These are phyloP conservation scores for Oscarella lobularis DNA, from an alignment of 37 sponge, comb jelly and placozoan species.

Conservation along the genomic window DNA sequence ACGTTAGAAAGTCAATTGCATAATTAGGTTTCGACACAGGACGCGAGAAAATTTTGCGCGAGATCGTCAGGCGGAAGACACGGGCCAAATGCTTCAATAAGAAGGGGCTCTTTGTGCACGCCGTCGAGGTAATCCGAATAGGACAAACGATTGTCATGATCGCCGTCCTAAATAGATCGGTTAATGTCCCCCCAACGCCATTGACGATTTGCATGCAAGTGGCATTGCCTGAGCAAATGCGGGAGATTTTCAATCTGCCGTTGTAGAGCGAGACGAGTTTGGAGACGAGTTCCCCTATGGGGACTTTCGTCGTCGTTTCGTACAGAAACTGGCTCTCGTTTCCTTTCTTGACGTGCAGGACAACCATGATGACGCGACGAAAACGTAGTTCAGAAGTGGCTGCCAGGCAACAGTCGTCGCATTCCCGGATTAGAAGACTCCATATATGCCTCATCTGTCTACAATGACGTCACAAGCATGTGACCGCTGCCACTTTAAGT, in stretches of 20 bases:
- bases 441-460: no score
- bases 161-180: background rate
- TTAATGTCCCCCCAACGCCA: no score
- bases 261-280: conserved; percentile 65
- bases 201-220: no score
- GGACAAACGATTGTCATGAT: background rate
- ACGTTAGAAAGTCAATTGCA: no score
- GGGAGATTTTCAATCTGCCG: conserved; percentile 71
- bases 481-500: no score
- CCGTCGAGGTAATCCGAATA: background rate
- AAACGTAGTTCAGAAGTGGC: no score
- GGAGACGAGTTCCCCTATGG: conserved; percentile 33
- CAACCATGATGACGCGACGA: conserved; percentile 60
- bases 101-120: background rate
- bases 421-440: no score
- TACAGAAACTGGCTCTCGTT: conserved; percentile 83
- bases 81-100: background rate
- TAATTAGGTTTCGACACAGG: no score
- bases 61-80: conserved; percentile 4
- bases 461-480: no score
- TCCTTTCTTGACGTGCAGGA: conserved; percentile 78
- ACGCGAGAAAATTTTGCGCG: background rate
- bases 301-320: conserved; percentile 46
- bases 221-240: conserved; percentile 68
- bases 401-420: no score